A percentile compares a stretch with the other conserved stretches of the same genome.
These are phyloP conservation scores for Drosophila helvetica DNA, from an alignment of 2,888 invertebrate genomes.

Conservation along the genomic window DNA sequence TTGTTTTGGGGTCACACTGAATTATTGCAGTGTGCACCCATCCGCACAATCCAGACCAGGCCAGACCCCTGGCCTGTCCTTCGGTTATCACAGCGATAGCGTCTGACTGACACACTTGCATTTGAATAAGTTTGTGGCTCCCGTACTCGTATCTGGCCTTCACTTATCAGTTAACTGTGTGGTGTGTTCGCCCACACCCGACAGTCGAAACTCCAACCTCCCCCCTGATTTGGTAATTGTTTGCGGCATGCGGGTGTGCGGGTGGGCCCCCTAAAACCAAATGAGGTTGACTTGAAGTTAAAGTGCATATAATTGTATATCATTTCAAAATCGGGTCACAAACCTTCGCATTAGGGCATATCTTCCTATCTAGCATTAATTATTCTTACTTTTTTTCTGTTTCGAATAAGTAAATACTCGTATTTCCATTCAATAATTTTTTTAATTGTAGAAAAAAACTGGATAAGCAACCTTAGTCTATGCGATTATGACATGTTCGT, in stretches of 20 bases:
- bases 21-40: not conserved
- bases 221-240: slow-evolving; percentile 37
- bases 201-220: slow-evolving; percentile 4
- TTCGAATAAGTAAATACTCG: not conserved
- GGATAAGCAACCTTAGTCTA: not conserved
- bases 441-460: not conserved
- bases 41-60: not conserved
- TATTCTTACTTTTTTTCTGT: not conserved
- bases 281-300: slow-evolving; percentile 24
- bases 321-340: slow-evolving; percentile 32
- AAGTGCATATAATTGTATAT: slow-evolving; percentile 5
- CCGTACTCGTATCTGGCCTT: slow-evolving; percentile 17
- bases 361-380: not conserved
- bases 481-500: not conserved
- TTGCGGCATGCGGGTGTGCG: slow-evolving; percentile 31
- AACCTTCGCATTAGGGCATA: not conserved
- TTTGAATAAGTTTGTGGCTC: not conserved
- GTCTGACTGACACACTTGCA: not conserved
- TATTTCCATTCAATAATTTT: not conserved
- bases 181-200: slow-evolving; percentile 26
- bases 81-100: slow-evolving; percentile 1
- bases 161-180: slow-evolving; percentile 26
- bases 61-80: slow-evolving; percentile 10
- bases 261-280: slow-evolving; percentile 7
- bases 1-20: not conserved